Conservation (phyloP, 2,113 vertebrate species). For the Ciconia maguari region DNA sequence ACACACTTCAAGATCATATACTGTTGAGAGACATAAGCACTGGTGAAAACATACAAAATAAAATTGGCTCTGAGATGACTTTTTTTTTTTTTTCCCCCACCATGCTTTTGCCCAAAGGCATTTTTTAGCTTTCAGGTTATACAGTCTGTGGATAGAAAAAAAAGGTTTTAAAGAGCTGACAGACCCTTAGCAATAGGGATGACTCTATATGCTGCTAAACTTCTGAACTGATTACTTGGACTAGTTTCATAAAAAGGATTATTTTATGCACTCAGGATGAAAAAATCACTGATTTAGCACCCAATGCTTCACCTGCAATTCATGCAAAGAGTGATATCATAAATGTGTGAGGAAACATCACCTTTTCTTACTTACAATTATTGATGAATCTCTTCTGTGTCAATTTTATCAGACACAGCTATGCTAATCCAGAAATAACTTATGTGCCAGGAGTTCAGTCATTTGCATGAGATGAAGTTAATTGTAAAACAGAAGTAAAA, state of each 20-base stretch:
- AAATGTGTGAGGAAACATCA: background rate
- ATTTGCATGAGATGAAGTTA: background rate
- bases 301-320: background rate
- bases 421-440: background rate
- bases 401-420: conserved; percentile 19
- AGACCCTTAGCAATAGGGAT: background rate
- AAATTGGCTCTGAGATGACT: background rate
- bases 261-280: conserved; percentile 37
- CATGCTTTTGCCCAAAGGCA: background rate
- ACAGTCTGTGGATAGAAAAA: background rate
- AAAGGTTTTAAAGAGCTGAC: background rate
- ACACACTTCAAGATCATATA: background rate
- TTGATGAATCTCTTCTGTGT: background rate
- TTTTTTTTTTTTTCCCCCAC: accelerated
- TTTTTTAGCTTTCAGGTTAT: background rate
- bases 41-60: background rate
- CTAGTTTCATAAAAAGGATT: background rate
- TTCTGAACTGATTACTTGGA: background rate
- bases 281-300: background rate
- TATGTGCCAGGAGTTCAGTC: background rate
- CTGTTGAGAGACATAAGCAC: background rate
- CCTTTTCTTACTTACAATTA: background rate
- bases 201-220: background rate
- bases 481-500: background rate
- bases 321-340: background rate